Conservation (phyloP, 2,113 vertebrate species). For the Solea senegalensis region DNA sequence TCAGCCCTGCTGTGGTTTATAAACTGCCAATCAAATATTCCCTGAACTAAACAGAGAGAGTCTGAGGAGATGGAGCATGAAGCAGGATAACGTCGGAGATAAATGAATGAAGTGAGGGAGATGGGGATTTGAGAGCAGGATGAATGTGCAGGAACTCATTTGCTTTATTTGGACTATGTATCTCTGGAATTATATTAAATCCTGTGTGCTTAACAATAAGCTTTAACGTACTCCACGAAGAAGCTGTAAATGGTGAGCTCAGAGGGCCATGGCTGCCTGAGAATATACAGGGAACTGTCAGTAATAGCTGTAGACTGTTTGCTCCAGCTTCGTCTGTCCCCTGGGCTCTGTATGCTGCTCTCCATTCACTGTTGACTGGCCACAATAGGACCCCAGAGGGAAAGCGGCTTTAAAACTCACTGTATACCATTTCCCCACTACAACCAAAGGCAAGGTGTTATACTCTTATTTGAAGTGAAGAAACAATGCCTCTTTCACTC, state of each 20-base stretch:
- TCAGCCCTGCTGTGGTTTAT: conserved; percentile 36
- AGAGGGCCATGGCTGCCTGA: conserved; percentile 23
- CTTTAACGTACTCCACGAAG: conserved; percentile 25
- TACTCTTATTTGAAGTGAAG: neutral
- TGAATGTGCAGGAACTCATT: conserved; percentile 21
- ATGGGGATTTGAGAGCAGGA: conserved; percentile 27
- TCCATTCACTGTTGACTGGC: conserved; percentile 45
- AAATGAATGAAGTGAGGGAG: conserved; percentile 46
- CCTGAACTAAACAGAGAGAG: conserved; percentile 40
- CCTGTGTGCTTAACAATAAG: conserved; percentile 32
- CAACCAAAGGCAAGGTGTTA: conserved; percentile 6
- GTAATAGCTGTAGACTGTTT: conserved; percentile 39
- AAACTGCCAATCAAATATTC: conserved; percentile 59
- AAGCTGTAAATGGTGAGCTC: conserved; percentile 43
- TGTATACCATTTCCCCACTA: conserved; percentile 24
- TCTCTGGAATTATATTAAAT: conserved; percentile 43
- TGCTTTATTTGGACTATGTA: conserved; percentile 38
- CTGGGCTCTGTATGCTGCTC: conserved; percentile 24
- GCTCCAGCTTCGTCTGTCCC: conserved; percentile 28
- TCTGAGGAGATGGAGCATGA: conserved; percentile 29
- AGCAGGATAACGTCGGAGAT: conserved; percentile 36
- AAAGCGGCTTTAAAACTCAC: conserved; percentile 27
- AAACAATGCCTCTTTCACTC: conserved; percentile 8
- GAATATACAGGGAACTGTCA: conserved; percentile 35
- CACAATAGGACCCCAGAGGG: conserved; percentile 40